Evolutionary conservation across 2,113 vertebrate genomes (phyloP), one percentile per base, ranked within the genome.

Genomic region (Amia ocellicauda): DNA sequence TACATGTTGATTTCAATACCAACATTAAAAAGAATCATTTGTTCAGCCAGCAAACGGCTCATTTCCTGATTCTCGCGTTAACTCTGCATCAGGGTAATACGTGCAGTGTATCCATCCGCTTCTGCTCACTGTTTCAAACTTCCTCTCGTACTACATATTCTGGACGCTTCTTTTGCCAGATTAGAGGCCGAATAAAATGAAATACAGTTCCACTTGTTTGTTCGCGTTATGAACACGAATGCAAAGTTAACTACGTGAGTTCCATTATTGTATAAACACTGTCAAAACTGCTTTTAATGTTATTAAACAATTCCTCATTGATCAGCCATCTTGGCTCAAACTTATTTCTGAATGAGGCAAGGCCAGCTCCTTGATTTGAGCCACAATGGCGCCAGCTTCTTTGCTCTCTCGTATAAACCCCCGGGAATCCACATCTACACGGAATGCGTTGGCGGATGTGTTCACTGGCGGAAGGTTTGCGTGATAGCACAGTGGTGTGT

Each of bases 251-350:
- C n/a, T n/a, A n/a, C n/a, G n/a, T n/a, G n/a, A n/a, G n/a, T n/a
- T n/a, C n/a, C n/a, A n/a, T n/a, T n/a, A n/a, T n/a, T n/a, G n/a
- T n/a, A n/a, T n/a, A n/a, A n/a, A n/a, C n/a, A n/a, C n/a, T n/a
- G n/a, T n/a, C n/a, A n/a, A n/a, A n/a, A n/a, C n/a, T n/a, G n/a
- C n/a, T n/a, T n/a, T 43, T 28, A 41, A 17, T n/a, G 19, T 23
- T 10, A 58, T 27, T 27, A 58, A 66, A 58, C 55, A 31, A 9
- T 20, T 14, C 24, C 22, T n/a, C n/a, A 19, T 11, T 3, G 31
- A 5, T 65, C 4, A 53, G 78, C 72, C 81, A 84, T 84, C 70
- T 81, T 80, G 79, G 81, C 68, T 81, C 77, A 7, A 19, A 4
- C 9, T 22, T 2, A 7, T 27, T 11, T 29, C 13, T 19, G 26